Percentiles rank a stretch among this genome's conserved stretches.
These are phyloP conservation scores for Fratercula arctica DNA, from an alignment of 2,797 vertebrate genomes.

Conservation along the genomic window DNA sequence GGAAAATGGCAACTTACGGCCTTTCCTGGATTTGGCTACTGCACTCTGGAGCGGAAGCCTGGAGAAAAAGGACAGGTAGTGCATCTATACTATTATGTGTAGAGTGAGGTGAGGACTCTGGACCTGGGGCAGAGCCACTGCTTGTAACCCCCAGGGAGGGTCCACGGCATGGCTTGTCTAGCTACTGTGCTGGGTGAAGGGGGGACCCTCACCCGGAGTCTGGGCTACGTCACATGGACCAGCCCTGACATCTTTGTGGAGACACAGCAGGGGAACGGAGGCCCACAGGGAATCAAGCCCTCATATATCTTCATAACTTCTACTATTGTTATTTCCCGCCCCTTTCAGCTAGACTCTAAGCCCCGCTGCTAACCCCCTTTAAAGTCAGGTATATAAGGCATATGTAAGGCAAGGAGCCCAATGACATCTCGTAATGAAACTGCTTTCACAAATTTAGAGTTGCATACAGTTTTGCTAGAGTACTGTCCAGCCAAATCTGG, in stretches of 20 bases:
- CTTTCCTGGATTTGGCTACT: neutral
- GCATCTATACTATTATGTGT: neutral
- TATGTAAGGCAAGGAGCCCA: neutral
- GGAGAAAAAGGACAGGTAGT: neutral
- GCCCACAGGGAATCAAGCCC: neutral
- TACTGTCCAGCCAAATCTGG: neutral
- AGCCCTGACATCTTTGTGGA: neutral
- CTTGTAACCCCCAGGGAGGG: neutral
- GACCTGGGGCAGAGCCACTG: neutral
- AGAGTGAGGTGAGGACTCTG: neutral
- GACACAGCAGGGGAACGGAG: neutral
- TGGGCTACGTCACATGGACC: accelerated
- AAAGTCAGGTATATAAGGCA: neutral
- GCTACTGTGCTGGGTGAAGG: neutral
- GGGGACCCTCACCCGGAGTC: neutral
- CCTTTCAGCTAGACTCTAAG: neutral
- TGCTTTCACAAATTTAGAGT: neutral
- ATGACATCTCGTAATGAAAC: neutral
- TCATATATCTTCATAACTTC: neutral
- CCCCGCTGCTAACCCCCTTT: neutral
- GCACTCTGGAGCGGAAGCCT: neutral
- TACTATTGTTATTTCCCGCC: neutral
- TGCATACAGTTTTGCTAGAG: neutral
- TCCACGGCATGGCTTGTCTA: accelerated
- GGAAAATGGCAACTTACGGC: neutral